These are phyloP conservation scores for Zootermopsis nevadensis DNA, from an alignment of 2,888 invertebrate genomes.

Conservation along the genomic window DNA sequence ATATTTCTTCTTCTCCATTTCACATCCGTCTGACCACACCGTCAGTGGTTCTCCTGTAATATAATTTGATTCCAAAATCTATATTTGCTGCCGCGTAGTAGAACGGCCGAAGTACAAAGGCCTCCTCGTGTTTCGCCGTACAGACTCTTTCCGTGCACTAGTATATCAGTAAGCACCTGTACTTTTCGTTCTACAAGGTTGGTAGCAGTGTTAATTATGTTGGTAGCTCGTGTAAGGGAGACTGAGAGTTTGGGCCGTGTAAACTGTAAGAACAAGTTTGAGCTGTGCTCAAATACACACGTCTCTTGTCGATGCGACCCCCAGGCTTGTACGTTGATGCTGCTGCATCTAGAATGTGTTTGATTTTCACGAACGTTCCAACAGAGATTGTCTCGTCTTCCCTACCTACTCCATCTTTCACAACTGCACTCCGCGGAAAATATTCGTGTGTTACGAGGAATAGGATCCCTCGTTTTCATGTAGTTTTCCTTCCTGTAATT, in stretches of 20 bases:
- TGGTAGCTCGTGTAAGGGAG: not conserved
- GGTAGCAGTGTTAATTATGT: slow-evolving; percentile 13
- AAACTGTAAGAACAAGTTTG: slow-evolving; percentile 5
- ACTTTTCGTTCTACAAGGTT: not conserved
- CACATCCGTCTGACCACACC: too few relatives aligned
- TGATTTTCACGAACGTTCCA: not conserved
- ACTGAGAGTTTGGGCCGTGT: not conserved
- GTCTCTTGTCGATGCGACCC: not conserved
- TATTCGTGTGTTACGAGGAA: not conserved
- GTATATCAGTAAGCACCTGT: not conserved
- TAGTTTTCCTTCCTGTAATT: too few relatives aligned
- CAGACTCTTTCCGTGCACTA: too few relatives aligned
- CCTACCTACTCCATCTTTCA: too few relatives aligned
- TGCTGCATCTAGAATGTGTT: not conserved
- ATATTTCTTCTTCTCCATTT: too few relatives aligned
- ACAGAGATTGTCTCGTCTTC: not conserved
- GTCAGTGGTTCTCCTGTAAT: too few relatives aligned
- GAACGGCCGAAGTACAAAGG: too few relatives aligned
- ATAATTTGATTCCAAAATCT: too few relatives aligned
- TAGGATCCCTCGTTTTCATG: too few relatives aligned
- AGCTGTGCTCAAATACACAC: not conserved
- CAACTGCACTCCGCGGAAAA: not conserved
- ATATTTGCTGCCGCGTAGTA: too few relatives aligned
- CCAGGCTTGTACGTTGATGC: not conserved
- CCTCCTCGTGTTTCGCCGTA: too few relatives aligned